phyloP scores from a whole-genome alignment of 2,888 invertebrate genomes.

The Synanthedon myopaeformis region DNA sequence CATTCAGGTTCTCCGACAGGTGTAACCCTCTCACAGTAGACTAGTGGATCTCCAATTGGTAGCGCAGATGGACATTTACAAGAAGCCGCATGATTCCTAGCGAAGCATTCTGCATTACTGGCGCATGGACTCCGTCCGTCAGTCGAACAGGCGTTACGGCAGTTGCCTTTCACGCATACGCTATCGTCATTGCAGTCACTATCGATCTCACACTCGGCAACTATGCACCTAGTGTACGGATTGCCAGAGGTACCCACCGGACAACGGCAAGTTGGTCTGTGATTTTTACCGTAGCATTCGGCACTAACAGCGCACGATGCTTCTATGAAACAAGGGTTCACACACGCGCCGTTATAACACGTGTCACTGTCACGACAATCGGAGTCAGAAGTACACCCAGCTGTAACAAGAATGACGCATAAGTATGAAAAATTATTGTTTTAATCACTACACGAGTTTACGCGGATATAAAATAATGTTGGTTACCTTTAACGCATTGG shows the following conservation, averaged over 20 bases:
- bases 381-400: slow-evolving; percentile 84
- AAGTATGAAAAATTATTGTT: not conserved
- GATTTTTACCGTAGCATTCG: slow-evolving; percentile 84
- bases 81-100: slow-evolving; percentile 82
- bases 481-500: slow-evolving; percentile 79
- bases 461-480: not conserved
- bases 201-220: slow-evolving; percentile 82
- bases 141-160: slow-evolving; percentile 81
- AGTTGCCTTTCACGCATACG: slow-evolving; percentile 78
- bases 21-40: slow-evolving; percentile 74
- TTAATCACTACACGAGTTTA: not conserved
- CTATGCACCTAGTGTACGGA: slow-evolving; percentile 81
- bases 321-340: slow-evolving; percentile 82
- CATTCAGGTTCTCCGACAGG: slow-evolving; percentile 76
- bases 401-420: slow-evolving; percentile 47
- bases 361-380: slow-evolving; percentile 85
- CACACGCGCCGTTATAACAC: slow-evolving; percentile 85
- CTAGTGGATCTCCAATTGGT: slow-evolving; percentile 83
- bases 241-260: slow-evolving; percentile 82
- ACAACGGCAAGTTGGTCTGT: slow-evolving; percentile 85
- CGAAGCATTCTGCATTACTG: slow-evolving; percentile 83
- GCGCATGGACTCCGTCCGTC: slow-evolving; percentile 80
- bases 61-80: slow-evolving; percentile 86
- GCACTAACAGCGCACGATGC: slow-evolving; percentile 88
- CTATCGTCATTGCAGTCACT: slow-evolving; percentile 83